Evolutionary conservation across 1,140 invertebrate genomes (phyloP), one percentile per base, ranked within the genome.

Genomic region (Diabrotica undecimpunctata): DNA sequence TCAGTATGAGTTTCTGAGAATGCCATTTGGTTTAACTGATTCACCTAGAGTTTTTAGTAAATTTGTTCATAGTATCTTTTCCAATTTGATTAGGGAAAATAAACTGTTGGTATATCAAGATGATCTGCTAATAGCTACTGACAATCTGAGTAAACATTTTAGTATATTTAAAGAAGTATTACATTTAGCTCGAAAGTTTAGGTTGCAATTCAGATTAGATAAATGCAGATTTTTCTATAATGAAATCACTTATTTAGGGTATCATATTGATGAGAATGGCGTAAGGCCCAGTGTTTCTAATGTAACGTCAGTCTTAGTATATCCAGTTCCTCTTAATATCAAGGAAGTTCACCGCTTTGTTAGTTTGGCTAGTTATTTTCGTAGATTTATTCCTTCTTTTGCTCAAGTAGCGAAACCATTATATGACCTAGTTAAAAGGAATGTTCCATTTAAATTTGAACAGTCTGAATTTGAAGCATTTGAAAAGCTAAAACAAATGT

Each of bases 11-110:
- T 77, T 68, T 62, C 14, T 69, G 7, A 41, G 69, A 54, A 72
- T 76, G 68, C 74, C 75, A 6, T 70, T 76, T 55, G 77, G 78
- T 6, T 38, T 76, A 37, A 59, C 62, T 54, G 74, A 75, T 62
- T 6, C 9, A 5, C 55, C 55, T 9, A n/a, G 14, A 36, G 36
- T 12, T 36, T 57, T 57, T 57, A 5, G 8, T 57, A 8, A 36
- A 57, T 39, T 36, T 37, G 37, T 57, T 57, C 14, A 57, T 8
- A 37, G 36, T 36, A 57, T 57, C 6, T 57, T 57, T n/a, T 5
- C 10, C 7, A 10, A 57, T 25, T 25, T 57, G 5, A 8, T 35
- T 36, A 10, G 11, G 10, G 8, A 11, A 11, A 35, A 57, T 57
- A 37, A 57, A 37, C 25, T 57, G 10, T 8, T 57, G 8, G 61